These are phyloP conservation scores for Xestia rhomboidea DNA, from an alignment of 2,888 invertebrate genomes.

Conservation along the genomic window DNA sequence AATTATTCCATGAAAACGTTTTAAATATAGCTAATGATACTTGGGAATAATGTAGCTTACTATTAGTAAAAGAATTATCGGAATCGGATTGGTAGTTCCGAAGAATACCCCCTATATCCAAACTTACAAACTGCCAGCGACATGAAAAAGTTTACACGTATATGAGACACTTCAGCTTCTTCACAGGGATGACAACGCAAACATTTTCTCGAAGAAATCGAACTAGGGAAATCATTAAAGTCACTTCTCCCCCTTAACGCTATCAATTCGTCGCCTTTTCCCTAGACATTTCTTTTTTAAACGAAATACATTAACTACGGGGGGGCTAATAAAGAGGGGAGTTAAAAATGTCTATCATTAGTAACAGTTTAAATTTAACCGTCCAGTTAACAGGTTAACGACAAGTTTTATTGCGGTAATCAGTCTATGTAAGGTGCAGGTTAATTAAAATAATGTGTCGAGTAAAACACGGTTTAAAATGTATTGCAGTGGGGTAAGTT, in stretches of 20 bases:
- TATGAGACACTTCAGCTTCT: neutral
- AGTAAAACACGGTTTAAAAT: neutral
- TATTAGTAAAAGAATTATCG: neutral
- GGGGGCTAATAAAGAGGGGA: slow-evolving; percentile 37
- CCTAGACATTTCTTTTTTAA: slow-evolving; percentile 39
- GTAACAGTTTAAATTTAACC: slow-evolving; percentile 55
- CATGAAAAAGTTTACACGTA: neutral
- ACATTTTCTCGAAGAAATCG: neutral
- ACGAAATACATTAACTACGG: slow-evolving; percentile 40
- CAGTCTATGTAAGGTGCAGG: slow-evolving; percentile 34
- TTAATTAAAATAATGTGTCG: slow-evolving; percentile 33
- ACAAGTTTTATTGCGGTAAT: slow-evolving; percentile 51
- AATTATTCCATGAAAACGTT: neutral
- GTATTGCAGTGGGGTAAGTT: neutral
- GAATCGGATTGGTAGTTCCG: neutral
- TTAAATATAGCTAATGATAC: neutral
- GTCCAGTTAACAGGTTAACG: slow-evolving; percentile 53
- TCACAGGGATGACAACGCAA: neutral
- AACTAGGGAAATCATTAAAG: slow-evolving; percentile 5
- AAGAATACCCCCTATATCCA: neutral
- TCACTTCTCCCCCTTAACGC: neutral
- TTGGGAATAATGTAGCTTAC: neutral
- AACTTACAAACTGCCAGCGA: neutral
- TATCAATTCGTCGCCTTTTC: slow-evolving; percentile 9
- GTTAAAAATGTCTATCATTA: slow-evolving; percentile 57